Conservation (phyloP, 2,113 vertebrate genomes). For the Pseudorasbora parva region DNA sequence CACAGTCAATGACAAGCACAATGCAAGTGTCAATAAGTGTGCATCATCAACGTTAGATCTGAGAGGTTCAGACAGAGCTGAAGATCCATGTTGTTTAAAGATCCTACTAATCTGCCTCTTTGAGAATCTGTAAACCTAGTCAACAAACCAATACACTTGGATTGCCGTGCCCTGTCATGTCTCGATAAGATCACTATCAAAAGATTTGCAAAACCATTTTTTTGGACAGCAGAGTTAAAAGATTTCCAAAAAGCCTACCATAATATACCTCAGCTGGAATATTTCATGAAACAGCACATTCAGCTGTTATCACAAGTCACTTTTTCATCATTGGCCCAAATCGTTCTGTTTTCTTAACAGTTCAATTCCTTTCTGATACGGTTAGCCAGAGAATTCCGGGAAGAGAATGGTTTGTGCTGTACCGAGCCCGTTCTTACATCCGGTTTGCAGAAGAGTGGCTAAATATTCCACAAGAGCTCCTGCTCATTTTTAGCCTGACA, state of each 20-base stretch:
- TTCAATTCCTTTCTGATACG: too few relatives aligned
- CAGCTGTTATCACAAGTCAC: neutral
- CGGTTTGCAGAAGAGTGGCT: too few relatives aligned
- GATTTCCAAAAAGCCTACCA: conserved; percentile 40
- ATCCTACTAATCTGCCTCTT: conserved; percentile 23
- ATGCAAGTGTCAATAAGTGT: conserved; percentile 37
- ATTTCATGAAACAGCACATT: conserved; percentile 25
- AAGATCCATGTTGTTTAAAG: conserved; percentile 29
- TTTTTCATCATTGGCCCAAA: too few relatives aligned
- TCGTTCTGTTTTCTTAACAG: too few relatives aligned
- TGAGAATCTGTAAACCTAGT: conserved; percentile 17
- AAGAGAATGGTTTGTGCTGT: too few relatives aligned
- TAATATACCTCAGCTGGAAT: conserved; percentile 38
- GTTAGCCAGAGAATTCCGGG: too few relatives aligned
- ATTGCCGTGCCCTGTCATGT: conserved; percentile 12
- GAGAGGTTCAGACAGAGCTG: conserved; percentile 38
- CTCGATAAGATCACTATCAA: conserved; percentile 40
- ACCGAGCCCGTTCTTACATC: too few relatives aligned
- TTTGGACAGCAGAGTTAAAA: conserved; percentile 30
- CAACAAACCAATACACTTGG: conserved; percentile 22
- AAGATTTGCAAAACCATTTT: conserved; percentile 38
- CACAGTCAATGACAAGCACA: conserved; percentile 54
- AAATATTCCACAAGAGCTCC: neutral
- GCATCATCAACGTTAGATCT: conserved; percentile 36
- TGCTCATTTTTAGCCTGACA: neutral